A percentile compares a stretch with the other conserved stretches of the same genome.
Conservation (phyloP, 2,113 vertebrate genomes). For the Addax nasomaculatus region DNA sequence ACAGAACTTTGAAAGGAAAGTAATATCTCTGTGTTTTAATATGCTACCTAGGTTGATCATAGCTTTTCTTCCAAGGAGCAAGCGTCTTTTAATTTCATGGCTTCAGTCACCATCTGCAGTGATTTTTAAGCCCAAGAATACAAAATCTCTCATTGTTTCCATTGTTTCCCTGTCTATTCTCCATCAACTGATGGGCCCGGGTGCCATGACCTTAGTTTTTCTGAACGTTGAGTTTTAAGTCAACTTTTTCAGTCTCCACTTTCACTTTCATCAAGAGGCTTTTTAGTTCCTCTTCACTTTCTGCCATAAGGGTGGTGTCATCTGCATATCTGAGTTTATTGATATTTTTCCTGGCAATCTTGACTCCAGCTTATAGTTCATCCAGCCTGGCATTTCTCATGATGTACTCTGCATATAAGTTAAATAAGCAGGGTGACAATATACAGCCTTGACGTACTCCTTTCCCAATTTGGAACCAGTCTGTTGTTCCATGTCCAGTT, state of each 20-base stretch:
- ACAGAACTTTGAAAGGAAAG: not conserved
- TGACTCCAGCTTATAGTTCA: not conserved
- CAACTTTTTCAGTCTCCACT: not conserved
- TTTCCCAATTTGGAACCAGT: not conserved
- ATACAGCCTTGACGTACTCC: accelerated
- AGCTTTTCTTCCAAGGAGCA: not conserved
- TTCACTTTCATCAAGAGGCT: not conserved
- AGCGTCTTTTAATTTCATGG: not conserved
- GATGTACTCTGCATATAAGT: not conserved
- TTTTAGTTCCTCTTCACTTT: not conserved
- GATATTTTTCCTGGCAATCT: not conserved
- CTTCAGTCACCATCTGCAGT: not conserved
- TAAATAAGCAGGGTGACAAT: not conserved
- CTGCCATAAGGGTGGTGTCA: not conserved
- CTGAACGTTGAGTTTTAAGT: not conserved
- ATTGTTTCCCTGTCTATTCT: not conserved
- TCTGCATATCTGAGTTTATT: not conserved
- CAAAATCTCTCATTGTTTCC: not conserved
- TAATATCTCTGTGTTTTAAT: not conserved
- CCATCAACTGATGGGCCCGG: not conserved
- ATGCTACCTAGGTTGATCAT: not conserved
- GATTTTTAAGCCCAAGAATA: not conserved
- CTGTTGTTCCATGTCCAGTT: not conserved
- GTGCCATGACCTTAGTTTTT: not conserved
- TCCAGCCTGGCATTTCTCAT: not conserved